These are phyloP conservation scores for Apodemia mormo DNA, from an alignment of 2,888 invertebrate species.

Conservation along the genomic window DNA sequence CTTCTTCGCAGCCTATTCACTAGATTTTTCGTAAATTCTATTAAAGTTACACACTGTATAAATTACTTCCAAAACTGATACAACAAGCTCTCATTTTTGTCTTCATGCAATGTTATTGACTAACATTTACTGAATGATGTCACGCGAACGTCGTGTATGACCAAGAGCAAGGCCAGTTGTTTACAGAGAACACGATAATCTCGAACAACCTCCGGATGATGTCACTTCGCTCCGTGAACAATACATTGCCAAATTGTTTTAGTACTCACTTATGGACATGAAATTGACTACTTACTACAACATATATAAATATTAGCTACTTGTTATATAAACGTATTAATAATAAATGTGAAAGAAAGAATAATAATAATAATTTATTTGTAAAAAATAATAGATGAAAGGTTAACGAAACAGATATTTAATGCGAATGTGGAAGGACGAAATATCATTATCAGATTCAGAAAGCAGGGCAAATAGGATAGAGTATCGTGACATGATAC, in stretches of 20 bases:
- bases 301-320: conserved; percentile 5
- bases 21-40: background rate
- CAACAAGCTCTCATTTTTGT: conserved; percentile 29
- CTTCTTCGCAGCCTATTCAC: background rate
- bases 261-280: conserved; percentile 36
- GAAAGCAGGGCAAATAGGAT: too few species aligned
- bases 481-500: too few species aligned
- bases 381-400: too few species aligned
- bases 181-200: conserved; percentile 61
- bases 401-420: too few species aligned
- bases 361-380: too few species aligned
- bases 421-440: too few species aligned
- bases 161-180: conserved; percentile 62
- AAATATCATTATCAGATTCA: too few species aligned
- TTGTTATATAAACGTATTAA: background rate
- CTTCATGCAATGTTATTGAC: conserved; percentile 43
- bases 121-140: conserved; percentile 63
- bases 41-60: background rate
- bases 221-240: conserved; percentile 52
- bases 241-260: conserved; percentile 42
- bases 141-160: conserved; percentile 55
- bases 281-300: conserved; percentile 29
- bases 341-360: background rate
- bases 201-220: conserved; percentile 63
- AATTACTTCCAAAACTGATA: conserved; percentile 4